Base-by-base conservation (phyloP, 2,113 vertebrate genomes). In the Vireo altiloquus region DNA sequence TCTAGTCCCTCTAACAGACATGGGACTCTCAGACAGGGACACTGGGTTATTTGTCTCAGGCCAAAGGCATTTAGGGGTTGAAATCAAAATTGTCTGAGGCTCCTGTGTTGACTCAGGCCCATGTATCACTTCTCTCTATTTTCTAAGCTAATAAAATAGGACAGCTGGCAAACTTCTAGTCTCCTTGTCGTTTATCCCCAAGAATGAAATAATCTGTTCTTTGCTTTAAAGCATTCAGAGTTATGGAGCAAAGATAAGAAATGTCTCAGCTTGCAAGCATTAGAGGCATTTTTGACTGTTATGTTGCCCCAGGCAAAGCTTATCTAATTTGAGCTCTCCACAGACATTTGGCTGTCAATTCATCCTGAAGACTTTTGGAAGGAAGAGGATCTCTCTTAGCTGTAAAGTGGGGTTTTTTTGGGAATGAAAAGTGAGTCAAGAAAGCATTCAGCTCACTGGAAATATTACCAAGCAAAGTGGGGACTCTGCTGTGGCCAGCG, bases 201-300 rank as follows among this genome's bases (percentile, higher is more conserved):
- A 89, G 83, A 94, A 94, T 42, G 53, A 94, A 91, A 28, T 91
- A 61, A 53, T 94, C 86, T 93, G 72, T 89, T 89, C 86, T 78
- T 82, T 71, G 52, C 87, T 91, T 76, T 75, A 94, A 95, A 92
- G 94, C 95, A 92, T 82, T 84, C 19, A 3, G 87, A 61, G 74
- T 95, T 94, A 87, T 82, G 65, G 80, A 75, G 83, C 44, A 72
- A 76, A 94, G 92, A 96, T 94, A 95, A 96, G 95, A 71, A 92
- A 49, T 75, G 83, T 94, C 89, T 95, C 77, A 39, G 83, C 94
- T 94, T 81, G 25, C 83, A 94, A 87, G 87, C 91, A 84, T 92
- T 83, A 71, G 83, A 94, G 74, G 89, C 57, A 89, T 96, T 94
- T 89, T 68, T 94, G 57, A 5, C 92, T 92, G 92, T 87, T 87